Percentiles rank a stretch among this genome's conserved stretches.
Conservation (phyloP, 2,113 vertebrate species). For the Tragelaphus strepsiceros region DNA sequence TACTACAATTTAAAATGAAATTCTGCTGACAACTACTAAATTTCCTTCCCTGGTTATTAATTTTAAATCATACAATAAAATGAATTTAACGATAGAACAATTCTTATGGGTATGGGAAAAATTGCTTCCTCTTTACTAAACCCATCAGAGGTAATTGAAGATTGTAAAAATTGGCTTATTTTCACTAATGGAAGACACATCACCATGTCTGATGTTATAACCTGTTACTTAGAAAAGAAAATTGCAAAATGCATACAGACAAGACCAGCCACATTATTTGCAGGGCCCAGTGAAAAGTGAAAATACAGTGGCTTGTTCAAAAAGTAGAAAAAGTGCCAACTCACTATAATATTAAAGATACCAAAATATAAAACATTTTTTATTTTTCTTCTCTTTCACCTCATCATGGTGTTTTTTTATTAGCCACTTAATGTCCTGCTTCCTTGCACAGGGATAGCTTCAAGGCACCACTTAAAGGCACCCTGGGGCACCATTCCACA, state of each 20-base stretch:
- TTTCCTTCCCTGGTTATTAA: conserved; percentile 59
- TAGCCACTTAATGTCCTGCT: background rate
- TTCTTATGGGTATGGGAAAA: conserved; percentile 34
- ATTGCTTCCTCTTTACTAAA: conserved; percentile 44
- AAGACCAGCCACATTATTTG: background rate
- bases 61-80: conserved; percentile 58
- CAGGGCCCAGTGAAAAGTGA: background rate
- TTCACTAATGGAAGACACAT: conserved; percentile 36
- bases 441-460: background rate
- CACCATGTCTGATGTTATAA: background rate
- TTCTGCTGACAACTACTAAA: conserved; percentile 59
- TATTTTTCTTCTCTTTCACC: background rate
- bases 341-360: background rate
- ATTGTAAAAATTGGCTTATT: conserved; percentile 55
- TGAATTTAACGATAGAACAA: conserved; percentile 14
- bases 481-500: background rate
- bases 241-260: background rate
- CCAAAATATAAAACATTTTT: background rate
- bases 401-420: background rate
- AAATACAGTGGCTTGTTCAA: background rate
- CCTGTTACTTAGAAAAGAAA: conserved; percentile 10
- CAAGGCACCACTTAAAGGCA: background rate
- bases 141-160: conserved; percentile 48
- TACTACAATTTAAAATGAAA: conserved; percentile 47
- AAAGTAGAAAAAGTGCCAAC: background rate